A percentile compares a stretch with the other conserved stretches of the same genome.
These are phyloP conservation scores for Tupaia chinensis DNA, from an alignment of 2,113 vertebrate species.

Conservation along the genomic window DNA sequence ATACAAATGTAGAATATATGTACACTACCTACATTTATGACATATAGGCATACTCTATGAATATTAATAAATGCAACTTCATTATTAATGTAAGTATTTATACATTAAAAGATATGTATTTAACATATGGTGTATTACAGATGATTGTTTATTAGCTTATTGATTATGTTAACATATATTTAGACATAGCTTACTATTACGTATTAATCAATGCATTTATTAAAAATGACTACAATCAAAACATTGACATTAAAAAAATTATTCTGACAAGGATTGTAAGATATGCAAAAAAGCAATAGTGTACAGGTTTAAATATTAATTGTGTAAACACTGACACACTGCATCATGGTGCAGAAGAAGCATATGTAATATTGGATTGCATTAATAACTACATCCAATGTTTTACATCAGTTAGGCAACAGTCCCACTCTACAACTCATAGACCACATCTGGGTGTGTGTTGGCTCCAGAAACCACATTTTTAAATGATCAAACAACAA, in stretches of 20 bases:
- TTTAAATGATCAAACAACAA: neutral
- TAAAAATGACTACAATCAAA: neutral
- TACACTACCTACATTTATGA: too few species aligned
- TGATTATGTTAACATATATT: neutral
- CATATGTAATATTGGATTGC: neutral
- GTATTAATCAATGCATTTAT: neutral
- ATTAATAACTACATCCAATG: neutral
- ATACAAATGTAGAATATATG: too few species aligned
- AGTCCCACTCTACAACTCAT: neutral
- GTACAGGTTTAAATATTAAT: conserved; percentile 1
- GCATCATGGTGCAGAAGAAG: neutral
- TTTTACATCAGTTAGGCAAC: neutral
- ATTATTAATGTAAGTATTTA: neutral
- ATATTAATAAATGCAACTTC: neutral
- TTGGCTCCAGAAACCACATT: neutral
- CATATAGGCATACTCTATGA: neutral
- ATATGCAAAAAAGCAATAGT: conserved; percentile 4
- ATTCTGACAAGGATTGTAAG: neutral
- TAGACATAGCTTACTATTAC: neutral
- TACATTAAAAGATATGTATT: neutral
- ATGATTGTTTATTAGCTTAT: neutral
- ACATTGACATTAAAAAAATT: neutral
- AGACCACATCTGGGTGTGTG: neutral
- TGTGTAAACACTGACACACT: neutral
- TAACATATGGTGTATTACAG: neutral